phyloP scores from a whole-genome alignment of 2,113 vertebrate species.

The Cyprinus carpio region DNA sequence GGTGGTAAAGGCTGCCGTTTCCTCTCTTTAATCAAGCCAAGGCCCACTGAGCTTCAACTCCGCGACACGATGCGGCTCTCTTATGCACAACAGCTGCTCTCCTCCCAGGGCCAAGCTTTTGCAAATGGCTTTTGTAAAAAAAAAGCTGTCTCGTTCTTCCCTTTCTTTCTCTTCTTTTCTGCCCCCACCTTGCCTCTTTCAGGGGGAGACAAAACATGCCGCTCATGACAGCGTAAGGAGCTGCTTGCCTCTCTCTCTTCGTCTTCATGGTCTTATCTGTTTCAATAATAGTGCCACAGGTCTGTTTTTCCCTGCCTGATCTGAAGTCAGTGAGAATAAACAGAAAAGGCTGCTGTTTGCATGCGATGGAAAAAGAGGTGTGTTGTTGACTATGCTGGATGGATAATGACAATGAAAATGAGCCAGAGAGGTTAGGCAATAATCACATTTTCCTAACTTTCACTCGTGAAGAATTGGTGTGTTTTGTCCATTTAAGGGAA shows the following conservation, averaged over 20 bases:
- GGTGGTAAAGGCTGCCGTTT: slow-evolving; percentile 58
- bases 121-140: slow-evolving; percentile 75
- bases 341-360: slow-evolving; percentile 26
- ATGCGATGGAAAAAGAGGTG: background rate
- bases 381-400: background rate
- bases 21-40: slow-evolving; percentile 72
- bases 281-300: slow-evolving; percentile 38
- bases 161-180: slow-evolving; percentile 48
- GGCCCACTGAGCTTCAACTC: slow-evolving; percentile 68
- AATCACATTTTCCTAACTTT: background rate
- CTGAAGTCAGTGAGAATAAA: slow-evolving; percentile 36
- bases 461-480: background rate
- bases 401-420: background rate
- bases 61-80: slow-evolving; percentile 70
- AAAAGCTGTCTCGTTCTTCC: slow-evolving; percentile 45
- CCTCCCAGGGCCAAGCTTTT: slow-evolving; percentile 77
- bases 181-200: slow-evolving; percentile 34
- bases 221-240: slow-evolving; percentile 26
- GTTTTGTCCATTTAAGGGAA: background rate
- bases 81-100: slow-evolving; percentile 78
- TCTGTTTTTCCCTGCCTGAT: background rate
- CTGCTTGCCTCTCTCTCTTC: background rate
- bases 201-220: slow-evolving; percentile 42
- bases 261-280: slow-evolving; percentile 32
- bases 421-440: background rate